phyloP scores from a whole-genome alignment of 2,113 vertebrate genomes.

The Antechinus stuartii region DNA sequence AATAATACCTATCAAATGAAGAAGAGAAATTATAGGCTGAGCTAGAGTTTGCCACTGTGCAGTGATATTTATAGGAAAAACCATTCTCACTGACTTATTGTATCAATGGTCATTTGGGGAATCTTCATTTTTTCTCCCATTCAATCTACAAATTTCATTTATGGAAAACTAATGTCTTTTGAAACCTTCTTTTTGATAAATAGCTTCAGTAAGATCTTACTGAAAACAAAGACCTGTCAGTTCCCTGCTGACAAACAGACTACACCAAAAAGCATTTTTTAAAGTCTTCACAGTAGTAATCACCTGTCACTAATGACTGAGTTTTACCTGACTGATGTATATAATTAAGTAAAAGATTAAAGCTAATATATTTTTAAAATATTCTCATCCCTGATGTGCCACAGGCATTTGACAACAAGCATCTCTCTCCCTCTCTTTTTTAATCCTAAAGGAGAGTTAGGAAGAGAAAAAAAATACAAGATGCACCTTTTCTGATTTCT shows the following conservation, averaged over 20 bases:
- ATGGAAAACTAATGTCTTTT: slow-evolving; percentile 9
- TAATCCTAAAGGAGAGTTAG: background rate
- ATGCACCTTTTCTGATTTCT: background rate
- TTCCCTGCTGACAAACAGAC: background rate
- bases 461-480: background rate
- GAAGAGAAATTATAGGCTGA: background rate
- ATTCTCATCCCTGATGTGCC: background rate
- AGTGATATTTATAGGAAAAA: background rate
- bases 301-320: background rate
- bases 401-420: background rate
- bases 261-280: background rate
- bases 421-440: background rate
- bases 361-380: background rate
- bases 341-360: background rate
- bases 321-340: background rate
- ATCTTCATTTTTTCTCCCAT: background rate
- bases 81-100: background rate
- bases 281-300: background rate
- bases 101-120: background rate
- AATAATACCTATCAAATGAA: background rate
- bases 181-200: slow-evolving; percentile 9
- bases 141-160: slow-evolving; percentile 15
- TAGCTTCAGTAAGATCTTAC: background rate
- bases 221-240: background rate
- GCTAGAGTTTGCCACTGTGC: background rate